Percentiles rank a stretch among this genome's conserved stretches.
Conservation (phyloP, 2,113 vertebrate species). For the Choloepus hoffmanni region DNA sequence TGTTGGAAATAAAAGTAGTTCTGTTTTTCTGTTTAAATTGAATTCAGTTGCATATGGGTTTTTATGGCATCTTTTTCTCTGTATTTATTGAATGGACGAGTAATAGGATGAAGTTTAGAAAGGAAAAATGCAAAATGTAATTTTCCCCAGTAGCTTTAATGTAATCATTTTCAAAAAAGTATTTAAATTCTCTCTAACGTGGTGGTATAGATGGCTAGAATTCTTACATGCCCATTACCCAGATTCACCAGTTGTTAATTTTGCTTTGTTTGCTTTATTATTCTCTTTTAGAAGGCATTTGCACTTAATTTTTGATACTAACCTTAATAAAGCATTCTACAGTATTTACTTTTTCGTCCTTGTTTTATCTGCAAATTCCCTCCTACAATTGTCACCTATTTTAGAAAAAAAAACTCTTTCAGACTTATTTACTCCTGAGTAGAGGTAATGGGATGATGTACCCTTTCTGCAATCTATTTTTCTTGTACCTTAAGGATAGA, state of each 20-base stretch:
- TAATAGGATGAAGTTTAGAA: background rate
- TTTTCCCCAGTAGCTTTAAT: background rate
- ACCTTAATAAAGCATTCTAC: background rate
- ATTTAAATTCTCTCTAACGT: background rate
- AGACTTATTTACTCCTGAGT: background rate
- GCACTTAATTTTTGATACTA: background rate
- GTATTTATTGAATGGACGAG: background rate
- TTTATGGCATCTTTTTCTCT: conserved; percentile 6
- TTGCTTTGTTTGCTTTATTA: background rate
- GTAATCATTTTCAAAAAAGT: background rate
- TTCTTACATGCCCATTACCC: background rate
- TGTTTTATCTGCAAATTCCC: background rate
- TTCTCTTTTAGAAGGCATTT: background rate
- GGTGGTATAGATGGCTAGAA: background rate
- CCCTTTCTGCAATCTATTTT: background rate
- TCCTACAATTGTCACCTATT: background rate
- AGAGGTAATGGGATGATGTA: background rate
- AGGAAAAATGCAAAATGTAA: background rate
- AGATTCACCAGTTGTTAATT: background rate
- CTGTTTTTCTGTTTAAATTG: background rate
- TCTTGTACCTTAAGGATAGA: background rate
- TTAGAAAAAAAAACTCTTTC: background rate
- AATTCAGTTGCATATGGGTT: background rate
- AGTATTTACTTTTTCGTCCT: background rate
- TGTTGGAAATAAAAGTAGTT: conserved; percentile 12